These are phyloP conservation scores for Galemys pyrenaicus DNA, from an alignment of 2,113 vertebrate species.

Conservation along the genomic window DNA sequence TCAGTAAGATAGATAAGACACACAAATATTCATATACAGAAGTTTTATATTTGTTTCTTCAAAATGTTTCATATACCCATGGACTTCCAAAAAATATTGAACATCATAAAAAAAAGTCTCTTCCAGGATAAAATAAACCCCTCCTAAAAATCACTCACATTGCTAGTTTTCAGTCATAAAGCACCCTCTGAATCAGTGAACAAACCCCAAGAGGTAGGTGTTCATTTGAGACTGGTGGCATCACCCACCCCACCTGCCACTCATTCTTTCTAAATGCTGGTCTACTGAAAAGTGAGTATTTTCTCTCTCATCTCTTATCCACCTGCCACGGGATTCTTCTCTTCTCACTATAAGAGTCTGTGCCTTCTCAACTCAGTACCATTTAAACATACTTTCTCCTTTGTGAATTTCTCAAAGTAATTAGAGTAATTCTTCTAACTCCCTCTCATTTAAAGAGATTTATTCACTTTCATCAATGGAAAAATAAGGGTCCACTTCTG, in stretches of 20 bases:
- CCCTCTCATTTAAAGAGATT: neutral
- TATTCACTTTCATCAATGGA: neutral
- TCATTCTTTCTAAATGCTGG: neutral
- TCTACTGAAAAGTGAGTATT: neutral
- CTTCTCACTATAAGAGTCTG: neutral
- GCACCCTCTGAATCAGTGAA: neutral
- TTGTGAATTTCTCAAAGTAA: neutral
- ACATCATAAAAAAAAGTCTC: neutral
- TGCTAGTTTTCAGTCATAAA: neutral
- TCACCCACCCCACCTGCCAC: neutral
- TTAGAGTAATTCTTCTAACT: neutral
- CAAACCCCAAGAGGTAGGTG: neutral
- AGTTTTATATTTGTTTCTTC: conserved; percentile 22
- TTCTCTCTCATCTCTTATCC: neutral
- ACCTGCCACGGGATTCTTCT: neutral
- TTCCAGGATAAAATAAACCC: neutral
- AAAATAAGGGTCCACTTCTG: neutral
- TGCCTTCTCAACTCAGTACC: neutral
- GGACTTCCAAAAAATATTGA: neutral
- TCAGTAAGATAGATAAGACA: neutral
- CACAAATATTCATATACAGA: neutral
- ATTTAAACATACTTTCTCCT: neutral
- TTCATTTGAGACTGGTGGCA: neutral
- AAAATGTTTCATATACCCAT: neutral
- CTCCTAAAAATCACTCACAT: conserved; percentile 22